A percentile compares a stretch with the other conserved stretches of the same genome.
Conservation (phyloP, 2,888 invertebrate species). For the Drosophila dives region DNA sequence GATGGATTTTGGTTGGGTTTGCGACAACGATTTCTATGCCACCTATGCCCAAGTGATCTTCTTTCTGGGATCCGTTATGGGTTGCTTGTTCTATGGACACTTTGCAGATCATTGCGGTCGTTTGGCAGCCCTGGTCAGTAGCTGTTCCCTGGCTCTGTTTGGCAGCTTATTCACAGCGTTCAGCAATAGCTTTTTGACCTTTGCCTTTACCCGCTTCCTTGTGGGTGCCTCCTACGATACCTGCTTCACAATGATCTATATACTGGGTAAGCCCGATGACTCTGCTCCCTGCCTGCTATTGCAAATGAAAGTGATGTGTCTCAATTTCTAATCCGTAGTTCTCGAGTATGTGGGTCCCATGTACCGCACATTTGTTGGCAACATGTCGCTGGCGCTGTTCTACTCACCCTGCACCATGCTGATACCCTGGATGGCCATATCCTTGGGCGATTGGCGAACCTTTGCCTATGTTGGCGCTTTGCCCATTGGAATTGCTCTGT, state of each 20-base stretch:
- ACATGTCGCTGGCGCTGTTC: constrained; percentile 94
- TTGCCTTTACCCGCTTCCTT: constrained; percentile 91
- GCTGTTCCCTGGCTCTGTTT: constrained; percentile 90
- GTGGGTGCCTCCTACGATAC: constrained; percentile 95
- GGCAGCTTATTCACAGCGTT: constrained; percentile 90
- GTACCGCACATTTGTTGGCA: constrained; percentile 95
- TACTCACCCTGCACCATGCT: constrained; percentile 92
- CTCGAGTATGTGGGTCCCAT: constrained; percentile 94
- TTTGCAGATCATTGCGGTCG: constrained; percentile 93
- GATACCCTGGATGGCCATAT: constrained; percentile 93
- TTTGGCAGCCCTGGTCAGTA: constrained; percentile 91
- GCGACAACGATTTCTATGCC: constrained; percentile 90
- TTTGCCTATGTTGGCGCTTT: constrained; percentile 90
- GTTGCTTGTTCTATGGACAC: constrained; percentile 93
- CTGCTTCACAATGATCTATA: constrained; percentile 96
- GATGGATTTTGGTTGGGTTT: constrained; percentile 94
- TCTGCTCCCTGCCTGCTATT: not conserved
- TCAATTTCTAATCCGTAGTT: constrained; percentile 86
- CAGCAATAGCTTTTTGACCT: constrained; percentile 89
- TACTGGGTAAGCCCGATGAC: constrained; percentile 88
- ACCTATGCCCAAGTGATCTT: constrained; percentile 92
- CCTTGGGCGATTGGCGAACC: constrained; percentile 90
- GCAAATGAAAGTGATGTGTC: not conserved
- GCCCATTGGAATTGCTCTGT: constrained; percentile 89
- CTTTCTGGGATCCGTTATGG: constrained; percentile 93